These are phyloP conservation scores for Aplysina aerophoba DNA, from an alignment of 37 sponge, comb jelly and placozoan species.

Conservation along the genomic window DNA sequence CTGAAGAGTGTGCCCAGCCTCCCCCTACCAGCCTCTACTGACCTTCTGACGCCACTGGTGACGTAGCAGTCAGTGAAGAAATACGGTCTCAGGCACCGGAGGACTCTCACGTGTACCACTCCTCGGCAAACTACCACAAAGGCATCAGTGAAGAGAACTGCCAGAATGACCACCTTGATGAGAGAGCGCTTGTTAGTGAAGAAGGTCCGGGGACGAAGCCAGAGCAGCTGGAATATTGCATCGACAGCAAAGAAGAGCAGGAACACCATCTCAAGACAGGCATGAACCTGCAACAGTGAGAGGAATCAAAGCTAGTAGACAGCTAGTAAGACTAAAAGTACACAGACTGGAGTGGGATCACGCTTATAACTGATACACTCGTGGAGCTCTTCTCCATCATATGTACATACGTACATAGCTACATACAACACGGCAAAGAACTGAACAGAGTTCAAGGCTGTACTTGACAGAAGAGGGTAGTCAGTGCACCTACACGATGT, in stretches of 20 bases:
- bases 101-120: constrained; percentile 63
- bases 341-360: too few relatives aligned
- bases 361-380: too few relatives aligned
- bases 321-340: too few relatives aligned
- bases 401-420: too few relatives aligned
- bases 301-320: too few relatives aligned
- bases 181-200: constrained; percentile 47
- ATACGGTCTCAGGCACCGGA: constrained; percentile 71
- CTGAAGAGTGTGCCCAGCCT: too few relatives aligned
- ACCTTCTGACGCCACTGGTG: constrained; percentile 80
- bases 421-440: too few relatives aligned
- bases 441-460: too few relatives aligned
- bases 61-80: constrained; percentile 76
- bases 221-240: constrained; percentile 46
- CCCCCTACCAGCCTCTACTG: neutral
- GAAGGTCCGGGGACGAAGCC: constrained; percentile 59
- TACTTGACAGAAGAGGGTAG: too few relatives aligned
- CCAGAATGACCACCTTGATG: constrained; percentile 65
- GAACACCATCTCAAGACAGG: constrained; percentile 45
- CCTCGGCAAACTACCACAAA: constrained; percentile 44
- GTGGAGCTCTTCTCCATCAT: too few relatives aligned
- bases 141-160: constrained; percentile 63
- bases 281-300: constrained; percentile 41
- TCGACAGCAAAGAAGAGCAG: constrained; percentile 48
- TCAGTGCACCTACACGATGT: too few relatives aligned